Conservation (phyloP, 2,113 vertebrate species). For the Oreochromis spilurus region DNA sequence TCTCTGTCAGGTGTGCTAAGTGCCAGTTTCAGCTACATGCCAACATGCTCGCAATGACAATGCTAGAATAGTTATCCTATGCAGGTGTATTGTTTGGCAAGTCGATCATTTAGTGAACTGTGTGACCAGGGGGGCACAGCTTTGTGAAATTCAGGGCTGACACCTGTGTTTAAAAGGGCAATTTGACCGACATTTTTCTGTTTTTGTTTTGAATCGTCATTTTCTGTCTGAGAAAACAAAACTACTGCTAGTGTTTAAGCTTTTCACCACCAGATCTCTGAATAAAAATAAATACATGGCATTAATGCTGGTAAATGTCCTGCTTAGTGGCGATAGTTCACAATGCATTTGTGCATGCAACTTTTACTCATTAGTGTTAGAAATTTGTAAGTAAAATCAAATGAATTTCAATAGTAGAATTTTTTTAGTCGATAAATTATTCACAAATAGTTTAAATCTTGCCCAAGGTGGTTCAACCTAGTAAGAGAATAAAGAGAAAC, state of each 20-base stretch:
- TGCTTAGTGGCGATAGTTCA: neutral
- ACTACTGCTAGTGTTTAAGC: neutral
- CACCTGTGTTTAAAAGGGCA: neutral
- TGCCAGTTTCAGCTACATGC: neutral
- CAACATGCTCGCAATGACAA: neutral
- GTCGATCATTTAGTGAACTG: neutral
- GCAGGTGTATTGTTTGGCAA: neutral
- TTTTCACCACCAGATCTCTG: neutral
- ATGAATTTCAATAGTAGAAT: neutral
- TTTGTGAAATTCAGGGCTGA: neutral
- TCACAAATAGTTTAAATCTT: neutral
- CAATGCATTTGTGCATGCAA: neutral
- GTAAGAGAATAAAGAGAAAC: neutral
- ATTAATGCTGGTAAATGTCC: neutral
- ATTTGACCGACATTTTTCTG: neutral
- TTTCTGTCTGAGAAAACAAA: neutral
- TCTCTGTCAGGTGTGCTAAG: neutral
- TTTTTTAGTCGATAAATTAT: neutral
- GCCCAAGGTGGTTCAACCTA: neutral
- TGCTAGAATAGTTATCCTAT: neutral
- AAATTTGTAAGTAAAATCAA: neutral
- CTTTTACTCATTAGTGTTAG: neutral
- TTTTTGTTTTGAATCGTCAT: neutral
- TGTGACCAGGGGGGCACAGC: neutral
- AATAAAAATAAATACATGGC: neutral